Percentiles rank a stretch among this genome's conserved stretches.
Conservation (phyloP, 2,797 vertebrate genomes). For the Neosalanx taihuensis region DNA sequence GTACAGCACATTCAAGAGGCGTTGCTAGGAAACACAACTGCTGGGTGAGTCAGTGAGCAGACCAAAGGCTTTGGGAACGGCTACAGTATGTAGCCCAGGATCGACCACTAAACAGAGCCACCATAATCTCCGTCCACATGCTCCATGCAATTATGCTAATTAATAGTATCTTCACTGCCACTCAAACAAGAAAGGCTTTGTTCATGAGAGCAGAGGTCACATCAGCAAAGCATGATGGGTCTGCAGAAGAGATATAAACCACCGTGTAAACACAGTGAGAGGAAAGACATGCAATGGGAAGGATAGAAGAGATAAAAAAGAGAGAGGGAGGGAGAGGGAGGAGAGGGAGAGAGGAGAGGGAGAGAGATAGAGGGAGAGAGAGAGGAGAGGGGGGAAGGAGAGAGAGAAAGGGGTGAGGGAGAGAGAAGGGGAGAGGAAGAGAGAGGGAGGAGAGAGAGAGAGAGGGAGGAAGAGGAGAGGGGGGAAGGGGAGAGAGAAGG, state of each 20-base stretch:
- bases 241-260: conserved; percentile 16
- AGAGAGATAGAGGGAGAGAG: not conserved
- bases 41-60: conserved; percentile 68
- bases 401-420: not conserved
- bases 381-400: not conserved
- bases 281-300: not conserved
- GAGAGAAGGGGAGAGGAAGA: not conserved
- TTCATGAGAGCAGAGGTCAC: conserved; percentile 34
- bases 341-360: not conserved
- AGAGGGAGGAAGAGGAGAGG: not conserved
- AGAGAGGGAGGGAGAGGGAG: not conserved
- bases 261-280: not conserved
- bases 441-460: not conserved
- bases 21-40: conserved; percentile 78
- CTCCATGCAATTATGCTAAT: conserved; percentile 74
- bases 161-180: conserved; percentile 64
- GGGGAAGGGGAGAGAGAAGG: not conserved
- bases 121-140: conserved; percentile 68
- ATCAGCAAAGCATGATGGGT: conserved; percentile 14
- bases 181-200: conserved; percentile 33
- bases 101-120: conserved; percentile 58
- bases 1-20: conserved; percentile 69
- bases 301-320: too few species aligned
- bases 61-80: conserved; percentile 62
- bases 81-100: conserved; percentile 55